Evolutionary conservation across 2,888 invertebrate genomes (phyloP).

Genomic region (Pimpla rufipes): DNA sequence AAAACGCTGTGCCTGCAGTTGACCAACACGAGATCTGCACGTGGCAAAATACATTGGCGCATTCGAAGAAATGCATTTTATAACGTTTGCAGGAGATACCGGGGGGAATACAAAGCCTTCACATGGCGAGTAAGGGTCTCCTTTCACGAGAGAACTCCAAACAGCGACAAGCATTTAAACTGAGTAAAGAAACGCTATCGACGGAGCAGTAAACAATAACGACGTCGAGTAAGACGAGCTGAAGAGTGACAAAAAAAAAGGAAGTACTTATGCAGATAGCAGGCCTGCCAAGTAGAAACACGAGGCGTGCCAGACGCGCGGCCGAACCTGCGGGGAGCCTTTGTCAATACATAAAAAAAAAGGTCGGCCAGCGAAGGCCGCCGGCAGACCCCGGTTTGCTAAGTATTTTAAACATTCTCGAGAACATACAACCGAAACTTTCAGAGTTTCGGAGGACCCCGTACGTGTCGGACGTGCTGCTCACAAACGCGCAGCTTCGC

Average conservation of each 20-base stretch:
- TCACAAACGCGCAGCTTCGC: no score
- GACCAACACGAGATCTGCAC: neutral
- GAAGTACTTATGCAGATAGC: neutral
- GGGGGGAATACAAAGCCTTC: neutral
- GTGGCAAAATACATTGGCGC: neutral
- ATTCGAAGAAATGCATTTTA: neutral
- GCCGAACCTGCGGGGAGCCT: neutral
- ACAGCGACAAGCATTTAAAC: neutral
- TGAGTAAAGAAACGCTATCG: neutral
- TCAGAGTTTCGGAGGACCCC: neutral
- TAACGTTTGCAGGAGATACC: no score
- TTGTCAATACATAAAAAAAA: neutral
- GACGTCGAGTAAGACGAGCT: neutral
- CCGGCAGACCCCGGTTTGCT: neutral
- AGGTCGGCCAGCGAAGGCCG: neutral
- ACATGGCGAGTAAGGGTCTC: neutral
- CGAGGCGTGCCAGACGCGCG: neutral
- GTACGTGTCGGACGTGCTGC: no score
- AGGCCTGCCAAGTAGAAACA: neutral
- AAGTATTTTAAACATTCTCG: constrained; percentile 1
- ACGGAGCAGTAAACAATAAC: neutral
- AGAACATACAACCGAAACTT: neutral
- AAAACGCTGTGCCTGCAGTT: no score
- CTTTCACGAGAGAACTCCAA: neutral
- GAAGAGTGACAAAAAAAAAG: neutral